Evolutionary conservation across 2,797 vertebrate genomes (phyloP).

Genomic region (Melanotaenia pygmaea): DNA sequence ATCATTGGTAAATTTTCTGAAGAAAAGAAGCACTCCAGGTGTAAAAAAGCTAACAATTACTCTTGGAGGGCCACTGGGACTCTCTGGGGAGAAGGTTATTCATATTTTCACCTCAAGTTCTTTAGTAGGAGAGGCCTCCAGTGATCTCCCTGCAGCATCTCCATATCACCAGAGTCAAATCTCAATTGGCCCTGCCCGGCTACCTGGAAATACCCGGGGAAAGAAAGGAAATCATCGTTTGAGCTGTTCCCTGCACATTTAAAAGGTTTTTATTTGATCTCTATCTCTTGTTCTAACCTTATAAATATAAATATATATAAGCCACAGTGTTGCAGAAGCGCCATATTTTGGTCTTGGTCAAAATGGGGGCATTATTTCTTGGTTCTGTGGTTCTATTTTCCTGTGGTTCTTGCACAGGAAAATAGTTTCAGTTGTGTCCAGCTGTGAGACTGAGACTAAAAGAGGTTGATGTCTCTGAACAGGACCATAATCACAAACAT

Average conservation of each 20-base stretch:
- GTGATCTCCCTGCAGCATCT: constrained; percentile 36
- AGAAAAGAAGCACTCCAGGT: constrained; percentile 35
- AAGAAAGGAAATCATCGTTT: constrained; percentile 54
- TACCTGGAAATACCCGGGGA: constrained; percentile 47
- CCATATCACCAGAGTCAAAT: constrained; percentile 58
- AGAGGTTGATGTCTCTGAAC: background rate
- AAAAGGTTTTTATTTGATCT: constrained; percentile 59
- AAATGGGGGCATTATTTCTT: constrained; percentile 9
- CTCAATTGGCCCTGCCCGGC: constrained; percentile 54
- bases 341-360: constrained; percentile 11
- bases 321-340: constrained; percentile 3
- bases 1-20: constrained; percentile 13
- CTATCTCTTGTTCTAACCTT: constrained; percentile 61
- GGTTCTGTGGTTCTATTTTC: background rate
- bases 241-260: constrained; percentile 38
- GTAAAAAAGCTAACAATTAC: constrained; percentile 37
- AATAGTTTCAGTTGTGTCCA: constrained; percentile 20
- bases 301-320: constrained; percentile 55
- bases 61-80: constrained; percentile 30
- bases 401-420: constrained; percentile 4
- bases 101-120: constrained; percentile 46
- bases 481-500: background rate
- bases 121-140: constrained; percentile 48
- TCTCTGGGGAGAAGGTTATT: constrained; percentile 41
- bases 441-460: constrained; percentile 20